A percentile compares a stretch with the other conserved stretches of the same genome.
Conservation (phyloP, 2,888 invertebrate genomes). For the Metellina segmentata region DNA sequence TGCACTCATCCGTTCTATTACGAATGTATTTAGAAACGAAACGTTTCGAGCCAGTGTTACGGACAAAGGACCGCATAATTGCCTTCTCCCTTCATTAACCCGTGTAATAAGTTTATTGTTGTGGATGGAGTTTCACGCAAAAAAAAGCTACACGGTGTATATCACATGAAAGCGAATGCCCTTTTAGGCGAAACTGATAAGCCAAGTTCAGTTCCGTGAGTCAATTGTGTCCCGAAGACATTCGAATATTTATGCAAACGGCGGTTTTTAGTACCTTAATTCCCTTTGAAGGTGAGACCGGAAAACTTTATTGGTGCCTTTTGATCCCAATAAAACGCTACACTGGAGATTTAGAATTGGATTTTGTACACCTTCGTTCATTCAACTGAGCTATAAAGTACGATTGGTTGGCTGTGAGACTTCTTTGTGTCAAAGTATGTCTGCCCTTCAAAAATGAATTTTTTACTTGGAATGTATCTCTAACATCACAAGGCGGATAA, state of each 20-base stretch:
- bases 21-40: too few species aligned
- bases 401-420: neutral
- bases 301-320: neutral
- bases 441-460: too few species aligned
- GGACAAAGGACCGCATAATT: too few species aligned
- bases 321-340: constrained; percentile 2
- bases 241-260: constrained; percentile 36
- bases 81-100: constrained; percentile 21
- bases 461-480: too few species aligned
- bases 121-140: neutral
- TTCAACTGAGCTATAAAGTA: constrained; percentile 27
- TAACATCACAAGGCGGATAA: too few species aligned
- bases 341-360: neutral
- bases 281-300: neutral
- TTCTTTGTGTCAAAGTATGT: too few species aligned
- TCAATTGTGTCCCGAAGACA: constrained; percentile 2
- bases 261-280: neutral
- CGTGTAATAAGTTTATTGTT: neutral
- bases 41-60: too few species aligned
- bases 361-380: neutral
- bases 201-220: neutral
- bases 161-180: neutral
- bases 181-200: constrained; percentile 8
- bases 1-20: too few species aligned
- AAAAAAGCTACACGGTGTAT: neutral